Evolutionary conservation across 1,140 invertebrate genomes (phyloP).

Genomic region (Lycorma delicatula): DNA sequence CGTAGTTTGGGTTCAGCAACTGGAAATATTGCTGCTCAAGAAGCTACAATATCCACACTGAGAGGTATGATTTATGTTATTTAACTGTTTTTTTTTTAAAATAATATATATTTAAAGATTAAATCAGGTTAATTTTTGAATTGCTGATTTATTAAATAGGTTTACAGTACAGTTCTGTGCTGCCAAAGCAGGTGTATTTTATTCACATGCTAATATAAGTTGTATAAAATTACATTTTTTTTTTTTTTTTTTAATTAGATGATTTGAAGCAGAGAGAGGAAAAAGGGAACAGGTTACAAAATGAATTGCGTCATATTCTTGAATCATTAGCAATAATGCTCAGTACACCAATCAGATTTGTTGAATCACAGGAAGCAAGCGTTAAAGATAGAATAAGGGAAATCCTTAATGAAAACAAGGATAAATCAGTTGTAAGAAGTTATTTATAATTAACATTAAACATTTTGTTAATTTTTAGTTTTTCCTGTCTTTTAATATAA

Average conservation of each 20-base stretch:
- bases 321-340: conserved; percentile 58
- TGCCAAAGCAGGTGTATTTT: too few relatives aligned
- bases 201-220: too few relatives aligned
- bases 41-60: conserved; percentile 53
- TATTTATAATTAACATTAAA: background rate
- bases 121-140: too few relatives aligned
- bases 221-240: background rate
- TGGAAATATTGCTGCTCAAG: conserved; percentile 58
- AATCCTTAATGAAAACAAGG: conserved; percentile 62
- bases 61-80: conserved; percentile 45
- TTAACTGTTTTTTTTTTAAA: background rate
- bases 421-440: conserved; percentile 54
- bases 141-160: too few relatives aligned
- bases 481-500: too few relatives aligned
- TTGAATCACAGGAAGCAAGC: conserved; percentile 61
- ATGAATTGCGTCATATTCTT: conserved; percentile 52
- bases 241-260: conserved; percentile 42
- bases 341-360: conserved; percentile 55
- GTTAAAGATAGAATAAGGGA: conserved; percentile 70
- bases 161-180: too few relatives aligned
- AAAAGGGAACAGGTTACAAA: conserved; percentile 52
- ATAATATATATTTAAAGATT: too few relatives aligned
- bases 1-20: conserved; percentile 53
- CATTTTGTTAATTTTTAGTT: too few relatives aligned
- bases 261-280: conserved; percentile 59